Percentiles rank a stretch among this genome's conserved stretches.
Conservation (phyloP, 2,888 invertebrate genomes). For the Cantharis rustica region DNA sequence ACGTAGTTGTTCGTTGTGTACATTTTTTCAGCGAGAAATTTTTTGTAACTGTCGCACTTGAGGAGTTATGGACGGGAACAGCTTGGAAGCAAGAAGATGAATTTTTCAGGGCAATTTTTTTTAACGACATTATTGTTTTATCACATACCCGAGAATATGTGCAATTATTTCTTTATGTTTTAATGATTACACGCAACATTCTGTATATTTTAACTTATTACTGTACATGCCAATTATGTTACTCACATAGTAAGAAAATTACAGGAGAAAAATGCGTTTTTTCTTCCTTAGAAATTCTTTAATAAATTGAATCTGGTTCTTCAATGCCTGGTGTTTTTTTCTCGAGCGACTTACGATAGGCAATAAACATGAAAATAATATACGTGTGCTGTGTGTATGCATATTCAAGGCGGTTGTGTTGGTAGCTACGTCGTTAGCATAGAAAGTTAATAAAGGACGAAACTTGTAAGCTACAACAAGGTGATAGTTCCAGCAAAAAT, state of each 20-base stretch:
- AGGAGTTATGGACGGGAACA: not conserved
- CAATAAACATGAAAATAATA: not conserved
- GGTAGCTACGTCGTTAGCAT: not conserved
- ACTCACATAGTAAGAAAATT: not conserved
- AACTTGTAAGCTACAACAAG: not conserved
- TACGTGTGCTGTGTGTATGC: not conserved
- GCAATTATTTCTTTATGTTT: not conserved
- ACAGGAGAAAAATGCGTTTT: not conserved
- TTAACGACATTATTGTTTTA: not conserved
- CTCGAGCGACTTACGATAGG: not conserved
- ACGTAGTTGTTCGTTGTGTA: not conserved
- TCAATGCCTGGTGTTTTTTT: not conserved
- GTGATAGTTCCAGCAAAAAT: not conserved
- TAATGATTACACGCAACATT: not conserved
- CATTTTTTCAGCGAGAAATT: not conserved
- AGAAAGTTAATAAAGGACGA: conserved; percentile 1
- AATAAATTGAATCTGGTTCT: not conserved
- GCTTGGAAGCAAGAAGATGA: not conserved
- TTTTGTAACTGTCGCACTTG: not conserved
- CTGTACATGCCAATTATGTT: not conserved
- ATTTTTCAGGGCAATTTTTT: not conserved
- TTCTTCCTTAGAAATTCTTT: not conserved
- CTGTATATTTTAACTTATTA: not conserved
- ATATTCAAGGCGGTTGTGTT: not conserved
- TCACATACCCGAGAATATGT: not conserved